Percentiles rank a stretch among this genome's conserved stretches.
These are phyloP conservation scores for Zaprionus gabonicus DNA, from an alignment of 1,140 invertebrate genomes.

Conservation along the genomic window DNA sequence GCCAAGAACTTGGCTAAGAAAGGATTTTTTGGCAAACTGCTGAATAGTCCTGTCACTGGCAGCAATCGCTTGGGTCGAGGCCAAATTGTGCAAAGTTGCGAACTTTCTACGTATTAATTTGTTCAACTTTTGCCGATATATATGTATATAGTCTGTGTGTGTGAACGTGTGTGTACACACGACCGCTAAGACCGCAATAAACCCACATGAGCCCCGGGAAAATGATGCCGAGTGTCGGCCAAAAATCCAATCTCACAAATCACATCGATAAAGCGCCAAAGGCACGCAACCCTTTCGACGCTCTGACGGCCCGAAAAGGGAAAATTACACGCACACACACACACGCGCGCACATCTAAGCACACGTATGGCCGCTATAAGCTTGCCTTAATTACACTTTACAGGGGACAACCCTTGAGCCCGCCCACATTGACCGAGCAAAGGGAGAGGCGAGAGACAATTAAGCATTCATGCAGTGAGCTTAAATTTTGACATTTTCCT, in stretches of 20 bases:
- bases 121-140: slow-evolving; percentile 69
- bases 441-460: slow-evolving; percentile 54
- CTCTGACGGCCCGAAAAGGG: slow-evolving; percentile 44
- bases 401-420: slow-evolving; percentile 42
- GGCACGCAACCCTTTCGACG: slow-evolving; percentile 77
- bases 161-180: slow-evolving; percentile 9
- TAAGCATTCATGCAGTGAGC: slow-evolving; percentile 77
- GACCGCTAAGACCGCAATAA: slow-evolving; percentile 79
- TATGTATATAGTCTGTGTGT: slow-evolving; percentile 43
- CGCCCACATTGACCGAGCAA: slow-evolving; percentile 25
- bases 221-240: slow-evolving; percentile 44
- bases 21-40: slow-evolving; percentile 45
- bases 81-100: slow-evolving; percentile 74
- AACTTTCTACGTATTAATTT: slow-evolving; percentile 76
- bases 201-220: slow-evolving; percentile 71
- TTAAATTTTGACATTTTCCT: slow-evolving; percentile 80
- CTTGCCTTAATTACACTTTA: slow-evolving; percentile 76
- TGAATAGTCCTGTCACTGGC: slow-evolving; percentile 36
- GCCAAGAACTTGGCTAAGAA: slow-evolving; percentile 48
- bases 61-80: slow-evolving; percentile 41
- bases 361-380: slow-evolving; percentile 70
- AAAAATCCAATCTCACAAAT: slow-evolving; percentile 78
- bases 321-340: slow-evolving; percentile 17
- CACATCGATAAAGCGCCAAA: slow-evolving; percentile 78
- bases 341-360: slow-evolving; percentile 6